Evolutionary conservation across 1,140 invertebrate species (phyloP), one percentile per base, ranked within the genome.

Genomic region (Diplogasteroides magnus): DNA sequence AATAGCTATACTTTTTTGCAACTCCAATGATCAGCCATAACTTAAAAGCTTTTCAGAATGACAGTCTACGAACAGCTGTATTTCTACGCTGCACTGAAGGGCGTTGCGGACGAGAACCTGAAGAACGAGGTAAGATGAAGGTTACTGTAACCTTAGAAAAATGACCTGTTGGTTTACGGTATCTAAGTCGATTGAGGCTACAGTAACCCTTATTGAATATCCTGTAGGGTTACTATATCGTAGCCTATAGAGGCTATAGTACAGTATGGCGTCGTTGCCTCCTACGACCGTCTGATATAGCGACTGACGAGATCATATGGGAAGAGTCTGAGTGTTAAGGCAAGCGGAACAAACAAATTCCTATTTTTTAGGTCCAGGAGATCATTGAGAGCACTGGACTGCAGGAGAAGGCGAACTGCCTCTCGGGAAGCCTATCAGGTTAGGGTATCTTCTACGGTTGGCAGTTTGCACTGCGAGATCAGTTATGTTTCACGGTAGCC

Each of bases 11-110:
- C 37, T 48, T 48, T 19, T 19, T 19, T 48, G 37, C n/a, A n/a
- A n/a, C 6, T 48, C 37, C 6, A 48, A 48, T 48, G 37, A 48
- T 48, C 6, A 48, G 19, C 19, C 6, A 48, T 11, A 48, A 48
- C 6, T 11, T 11, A 48, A 11, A 48, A 48, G 37, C 60, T 61
- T 37, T 72, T 74, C 67, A 85, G 85, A 60, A 72, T 87, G 19
- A 85, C 85, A 2, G 87, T 88, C 14, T 72, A 83, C 48, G 87
- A 88, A 73, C 87, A 88, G 73, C 71, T 88, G 1, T 78, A 78
- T 69, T 88, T 88, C 71, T 88, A 85, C 68, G 83, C 83, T 62
- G 62, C 80, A 66, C 91, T 78, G 26, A 88, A 88, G 76, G 85
- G 86, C 2, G 74, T 82, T 37, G 65, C 68, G 0, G 76, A 73